Conservation (phyloP, 2,113 vertebrate genomes). For the Onychorhynchus coronatus region DNA sequence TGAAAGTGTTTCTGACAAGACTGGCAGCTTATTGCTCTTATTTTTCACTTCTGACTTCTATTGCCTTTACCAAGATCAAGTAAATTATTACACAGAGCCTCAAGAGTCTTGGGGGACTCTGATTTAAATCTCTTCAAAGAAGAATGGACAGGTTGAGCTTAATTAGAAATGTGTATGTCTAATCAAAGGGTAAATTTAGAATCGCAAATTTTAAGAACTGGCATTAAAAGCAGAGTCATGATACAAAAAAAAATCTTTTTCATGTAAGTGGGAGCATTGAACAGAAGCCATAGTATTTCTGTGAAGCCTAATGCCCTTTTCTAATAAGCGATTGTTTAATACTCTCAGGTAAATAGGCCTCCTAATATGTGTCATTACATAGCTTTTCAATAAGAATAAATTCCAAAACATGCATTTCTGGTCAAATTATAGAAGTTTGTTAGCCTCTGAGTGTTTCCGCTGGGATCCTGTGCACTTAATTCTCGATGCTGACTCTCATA, state of each 20-base stretch:
- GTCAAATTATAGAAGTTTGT: not conserved
- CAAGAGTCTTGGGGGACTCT: not conserved
- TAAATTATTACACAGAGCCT: not conserved
- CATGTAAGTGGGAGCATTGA: not conserved
- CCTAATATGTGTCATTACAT: not conserved
- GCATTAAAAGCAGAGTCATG: not conserved
- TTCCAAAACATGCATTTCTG: not conserved
- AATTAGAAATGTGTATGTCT: not conserved
- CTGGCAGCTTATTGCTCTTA: not conserved
- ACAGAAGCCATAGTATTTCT: not conserved
- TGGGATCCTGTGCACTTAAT: not conserved
- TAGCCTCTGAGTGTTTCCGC: not conserved
- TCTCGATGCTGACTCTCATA: not conserved
- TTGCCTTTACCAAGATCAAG: not conserved
- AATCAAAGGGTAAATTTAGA: not conserved
- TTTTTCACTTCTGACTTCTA: not conserved
- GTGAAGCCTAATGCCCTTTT: not conserved
- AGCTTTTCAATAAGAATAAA: not conserved
- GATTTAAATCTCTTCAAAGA: constrained; percentile 15
- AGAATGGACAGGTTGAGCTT: not conserved
- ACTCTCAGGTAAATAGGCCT: not conserved
- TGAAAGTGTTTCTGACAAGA: not conserved
- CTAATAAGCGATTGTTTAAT: not conserved
- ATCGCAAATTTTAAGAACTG: not conserved
- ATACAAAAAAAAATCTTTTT: not conserved